These are phyloP conservation scores for Macroramphosus scolopax DNA, from an alignment of 2,797 vertebrate genomes.

Conservation along the genomic window DNA sequence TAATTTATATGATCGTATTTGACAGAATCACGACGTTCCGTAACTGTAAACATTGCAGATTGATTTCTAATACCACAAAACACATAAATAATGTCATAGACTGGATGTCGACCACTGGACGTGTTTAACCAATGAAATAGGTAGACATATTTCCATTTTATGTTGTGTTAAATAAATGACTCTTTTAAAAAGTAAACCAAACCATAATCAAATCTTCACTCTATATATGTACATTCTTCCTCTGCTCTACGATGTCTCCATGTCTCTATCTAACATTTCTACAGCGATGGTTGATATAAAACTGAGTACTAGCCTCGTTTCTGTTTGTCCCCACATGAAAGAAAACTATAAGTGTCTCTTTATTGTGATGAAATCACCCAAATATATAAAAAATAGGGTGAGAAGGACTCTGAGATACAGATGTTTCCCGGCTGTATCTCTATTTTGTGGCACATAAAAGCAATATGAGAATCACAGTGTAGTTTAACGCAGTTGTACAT, in stretches of 20 bases:
- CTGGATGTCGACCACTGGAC: constrained; percentile 68
- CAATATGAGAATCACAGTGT: constrained; percentile 21
- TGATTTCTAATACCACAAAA: constrained; percentile 35
- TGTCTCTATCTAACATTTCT: constrained; percentile 13
- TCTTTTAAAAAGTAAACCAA: constrained; percentile 18
- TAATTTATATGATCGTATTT: constrained; percentile 62
- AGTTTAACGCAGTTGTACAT: neutral
- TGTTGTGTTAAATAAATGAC: constrained; percentile 18
- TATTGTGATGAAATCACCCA: constrained; percentile 1
- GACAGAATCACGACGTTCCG: constrained; percentile 17
- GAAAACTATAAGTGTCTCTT: no score
- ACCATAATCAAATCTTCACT: neutral
- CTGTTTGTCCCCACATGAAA: no score
- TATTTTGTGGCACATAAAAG: constrained; percentile 5
- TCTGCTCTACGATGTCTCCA: constrained; percentile 22
- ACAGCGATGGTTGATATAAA: constrained; percentile 5
- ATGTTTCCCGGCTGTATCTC: constrained; percentile 1
- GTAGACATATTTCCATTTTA: constrained; percentile 45
- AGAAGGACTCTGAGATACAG: constrained; percentile 1
- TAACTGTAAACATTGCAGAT: constrained; percentile 22
- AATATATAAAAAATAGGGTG: constrained; percentile 2
- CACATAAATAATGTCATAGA: constrained; percentile 45
- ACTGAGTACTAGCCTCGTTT: constrained; percentile 19
- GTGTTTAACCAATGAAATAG: constrained; percentile 73
- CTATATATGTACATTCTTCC: constrained; percentile 35